Base-by-base conservation (phyloP, 2,888 invertebrate genomes). In the Timandra comae region DNA sequence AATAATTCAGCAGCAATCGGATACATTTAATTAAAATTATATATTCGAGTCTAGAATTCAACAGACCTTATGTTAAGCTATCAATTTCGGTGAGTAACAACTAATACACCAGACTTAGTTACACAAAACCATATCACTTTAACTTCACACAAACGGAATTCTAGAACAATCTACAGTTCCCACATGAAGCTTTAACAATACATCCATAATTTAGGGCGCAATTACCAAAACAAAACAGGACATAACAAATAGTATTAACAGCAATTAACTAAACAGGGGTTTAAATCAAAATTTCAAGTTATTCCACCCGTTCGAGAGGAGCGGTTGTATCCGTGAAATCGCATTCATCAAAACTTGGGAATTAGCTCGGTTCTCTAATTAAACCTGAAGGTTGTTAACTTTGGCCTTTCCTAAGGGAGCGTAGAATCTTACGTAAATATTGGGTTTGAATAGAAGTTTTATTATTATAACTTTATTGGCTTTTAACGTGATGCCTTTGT, bases 341-440 rank as follows among this genome's bases (percentile, higher is more conserved):
- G 73, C 76, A 81, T 82, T 80, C 79, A 81, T 81, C 82, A 80
- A 80, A 82, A 81, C 80, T 82, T 82, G 73, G 65, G 66, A 77
- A 79, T 78, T 77, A 78, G 72, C 76, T 66, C 61, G 68, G 65
- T 60, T 67, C 68, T 70, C 78, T 80, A 78, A 82, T 82, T 80
- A 80, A 79, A 78, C 72, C 78, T 75, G 77, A 63, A 73, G 71
- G 75, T 71, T 66, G 69, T 71, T 72, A 74, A 71, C 69, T 71
- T 60, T 54, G 43, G 53, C 55, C 56, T 40, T 47, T 51, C 56
- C 62, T 63, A 56, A 46, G 41, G 44, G 63, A 50, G 57, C 52
- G 56, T 56, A 48, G 57, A 61, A 63, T 72, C 72, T 74, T 75
- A 56, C 61, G 65, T 65, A 76, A 81, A 79, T 79, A 78, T 79